Base-by-base conservation (phyloP, 1,140 invertebrate genomes). In the Hormaphis cornu region DNA sequence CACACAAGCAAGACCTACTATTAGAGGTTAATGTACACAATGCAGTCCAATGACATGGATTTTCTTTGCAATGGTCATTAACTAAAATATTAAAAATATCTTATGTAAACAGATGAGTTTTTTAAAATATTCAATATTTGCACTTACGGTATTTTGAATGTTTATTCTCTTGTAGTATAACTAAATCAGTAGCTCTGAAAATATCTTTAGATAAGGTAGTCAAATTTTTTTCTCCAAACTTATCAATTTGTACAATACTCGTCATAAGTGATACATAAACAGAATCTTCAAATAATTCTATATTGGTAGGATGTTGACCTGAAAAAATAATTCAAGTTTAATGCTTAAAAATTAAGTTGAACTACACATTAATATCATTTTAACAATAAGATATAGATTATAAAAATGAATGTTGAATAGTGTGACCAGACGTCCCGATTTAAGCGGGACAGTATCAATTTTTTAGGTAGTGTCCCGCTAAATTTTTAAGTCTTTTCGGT, bases 201-300 rank as follows among this genome's bases (percentile, higher is more conserved):
- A 85, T 33, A 8, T 84, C 81, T 73, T 82, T 78, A 0, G 83
- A 79, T 66, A 87, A 75, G 71, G 80, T 80, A 6, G 80, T 82
- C 3, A 79, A 75, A 70, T 84, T 82, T 37, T 80, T 81, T 50
- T 75, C 74, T 7, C 85, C 85, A 78, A 89, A 89, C 76, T 91
- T 91, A 74, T 87, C 82, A 73, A 90, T 77, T 72, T 81, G 81
- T n/a, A 86, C 77, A 44, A 90, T 81, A 81, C 12, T 81, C 80
- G 72, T 83, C 5, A 89, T 70, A 69, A 66, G 44, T 20, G 70
- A 50, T 40, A 71, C 59, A 59, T 71, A 71, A 35, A 71, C 40
- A 24, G 78, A 80, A 75, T 89, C 85, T 78, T 89, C 88, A 77
- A 90, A 90, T 0, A 90, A 81, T 72, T 89, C 87, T 1, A 90